Conservation (phyloP, 2,113 vertebrate species). For the Lota lota region DNA sequence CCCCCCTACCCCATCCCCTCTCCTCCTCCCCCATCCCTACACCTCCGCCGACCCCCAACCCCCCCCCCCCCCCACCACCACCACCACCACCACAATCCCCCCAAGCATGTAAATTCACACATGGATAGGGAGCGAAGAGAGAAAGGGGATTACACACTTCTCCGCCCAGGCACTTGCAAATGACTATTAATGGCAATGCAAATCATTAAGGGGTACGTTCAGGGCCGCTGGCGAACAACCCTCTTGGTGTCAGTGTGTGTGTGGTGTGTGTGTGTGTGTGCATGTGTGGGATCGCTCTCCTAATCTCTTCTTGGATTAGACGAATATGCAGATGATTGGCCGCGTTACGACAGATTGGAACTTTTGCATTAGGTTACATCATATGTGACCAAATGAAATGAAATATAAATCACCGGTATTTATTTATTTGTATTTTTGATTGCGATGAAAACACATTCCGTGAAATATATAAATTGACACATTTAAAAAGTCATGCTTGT, state of each 20-base stretch:
- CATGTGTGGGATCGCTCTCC: too few relatives aligned
- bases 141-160: constrained; percentile 65
- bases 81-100: too few relatives aligned
- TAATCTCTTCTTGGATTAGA: too few relatives aligned
- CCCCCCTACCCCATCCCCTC: too few relatives aligned
- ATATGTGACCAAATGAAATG: constrained; percentile 35
- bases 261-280: too few relatives aligned
- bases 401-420: background rate
- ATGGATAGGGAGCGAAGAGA: constrained; percentile 33
- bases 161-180: constrained; percentile 66
- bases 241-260: constrained; percentile 10
- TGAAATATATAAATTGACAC: too few relatives aligned
- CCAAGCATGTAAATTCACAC: constrained; percentile 74
- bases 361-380: constrained; percentile 53
- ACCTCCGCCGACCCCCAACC: constrained; percentile 16
- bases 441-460: too few relatives aligned
- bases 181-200: constrained; percentile 74
- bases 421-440: background rate
- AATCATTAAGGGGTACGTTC: constrained; percentile 64
- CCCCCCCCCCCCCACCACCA: too few relatives aligned
- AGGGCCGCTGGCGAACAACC: constrained; percentile 49
- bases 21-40: too few relatives aligned
- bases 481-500: too few relatives aligned
- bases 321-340: constrained; percentile 52
- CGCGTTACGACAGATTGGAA: constrained; percentile 47